Percentiles rank a stretch among this genome's conserved stretches.
phyloP scores from a whole-genome alignment of 2,113 vertebrate species.

The Eclectus roratus region DNA sequence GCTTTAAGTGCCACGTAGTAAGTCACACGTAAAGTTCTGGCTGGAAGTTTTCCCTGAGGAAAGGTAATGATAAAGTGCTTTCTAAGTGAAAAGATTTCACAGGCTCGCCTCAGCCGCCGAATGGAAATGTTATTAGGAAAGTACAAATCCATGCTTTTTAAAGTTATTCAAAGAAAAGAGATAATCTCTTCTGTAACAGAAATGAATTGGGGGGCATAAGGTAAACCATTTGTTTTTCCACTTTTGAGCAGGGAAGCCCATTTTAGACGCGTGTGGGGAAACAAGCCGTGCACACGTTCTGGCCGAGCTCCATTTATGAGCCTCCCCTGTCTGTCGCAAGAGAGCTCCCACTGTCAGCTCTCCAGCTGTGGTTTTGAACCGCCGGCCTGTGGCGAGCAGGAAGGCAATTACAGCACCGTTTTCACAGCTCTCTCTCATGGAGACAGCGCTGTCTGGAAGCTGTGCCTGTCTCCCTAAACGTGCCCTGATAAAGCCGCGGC shows the following conservation, averaged over 20 bases:
- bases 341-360: not conserved
- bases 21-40: not conserved
- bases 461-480: not conserved
- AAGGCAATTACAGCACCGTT: not conserved
- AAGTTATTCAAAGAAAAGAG: not conserved
- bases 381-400: not conserved
- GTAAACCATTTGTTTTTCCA: not conserved
- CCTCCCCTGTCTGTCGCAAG: not conserved
- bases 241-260: not conserved
- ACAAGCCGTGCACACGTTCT: not conserved
- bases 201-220: not conserved
- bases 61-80: not conserved
- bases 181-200: not conserved
- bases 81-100: not conserved
- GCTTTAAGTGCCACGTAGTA: not conserved
- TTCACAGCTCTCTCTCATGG: slow-evolving; percentile 1
- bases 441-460: slow-evolving; percentile 7
- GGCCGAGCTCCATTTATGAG: not conserved
- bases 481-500: not conserved
- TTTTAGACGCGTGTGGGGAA: not conserved
- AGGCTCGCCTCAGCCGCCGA: not conserved
- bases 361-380: slow-evolving; percentile 33
- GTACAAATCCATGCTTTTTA: not conserved
- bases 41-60: not conserved
- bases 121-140: not conserved